Evolutionary conservation across 2,797 vertebrate species (phyloP), one percentile per base, ranked within the genome.

Genomic region (Coilia nasus): DNA sequence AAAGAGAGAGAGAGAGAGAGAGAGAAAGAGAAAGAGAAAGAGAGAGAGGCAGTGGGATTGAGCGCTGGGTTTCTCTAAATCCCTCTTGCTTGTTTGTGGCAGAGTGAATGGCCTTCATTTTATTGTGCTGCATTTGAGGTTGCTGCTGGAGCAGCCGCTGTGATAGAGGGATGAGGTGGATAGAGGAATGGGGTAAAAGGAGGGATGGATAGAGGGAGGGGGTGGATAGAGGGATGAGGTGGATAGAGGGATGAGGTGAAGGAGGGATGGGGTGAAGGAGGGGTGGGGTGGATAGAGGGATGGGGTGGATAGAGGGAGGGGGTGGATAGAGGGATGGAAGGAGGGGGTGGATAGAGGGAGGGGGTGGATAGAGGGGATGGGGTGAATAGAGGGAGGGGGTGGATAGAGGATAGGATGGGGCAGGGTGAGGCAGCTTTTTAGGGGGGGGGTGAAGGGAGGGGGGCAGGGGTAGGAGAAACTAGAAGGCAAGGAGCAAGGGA

Each of bases 311-410:
- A 92, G 93, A 93, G 94, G 91, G 94, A 90, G 90, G 91, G 91
- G 92, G 93, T 92, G 92, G 89, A n/a, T n/a, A n/a, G n/a, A n/a
- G n/a, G n/a, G n/a, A n/a, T n/a, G n/a, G n/a, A n/a, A n/a, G n/a
- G n/a, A n/a, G n/a, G n/a, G n/a, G n/a, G n/a, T n/a, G n/a, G 91
- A 93, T 93, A 92, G 93, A 93, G 94, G 91, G 94, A 90, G 90
- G 91, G 91, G 92, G 93, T 92, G 92, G 91, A 93, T 93, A 92
- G 93, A 93, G 94, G 91, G 94, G n/a, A 90, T 91, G 91, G 91
- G 92, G 93, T 92, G 92, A 89, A 93, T 93, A 92, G 93, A 93
- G 94, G 91, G 94, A 90, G 90, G 91, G 91, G 92, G 93, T 92
- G 92, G 89, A 93, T 92, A 92, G 93, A 90, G 89, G 90, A 92